These are phyloP conservation scores for Astropecten irregularis DNA, from an alignment of 53 echinoderm and acorn worm genomes.

Conservation along the genomic window DNA sequence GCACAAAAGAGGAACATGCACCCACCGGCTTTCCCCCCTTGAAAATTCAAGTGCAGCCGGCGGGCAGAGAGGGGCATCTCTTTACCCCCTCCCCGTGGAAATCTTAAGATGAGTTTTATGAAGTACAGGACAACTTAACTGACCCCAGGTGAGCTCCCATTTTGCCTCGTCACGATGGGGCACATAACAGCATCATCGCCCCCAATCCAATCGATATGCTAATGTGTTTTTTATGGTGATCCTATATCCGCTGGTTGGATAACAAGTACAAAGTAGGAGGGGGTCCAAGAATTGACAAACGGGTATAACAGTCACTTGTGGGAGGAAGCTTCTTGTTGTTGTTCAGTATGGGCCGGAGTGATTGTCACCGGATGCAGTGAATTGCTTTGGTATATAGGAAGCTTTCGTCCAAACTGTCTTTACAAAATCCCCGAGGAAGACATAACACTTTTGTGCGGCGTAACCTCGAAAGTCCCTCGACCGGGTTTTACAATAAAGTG, in stretches of 20 bases:
- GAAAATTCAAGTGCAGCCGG: conserved; percentile 41
- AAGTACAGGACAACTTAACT: no score
- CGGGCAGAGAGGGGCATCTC: not conserved
- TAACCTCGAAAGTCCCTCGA: conserved; percentile 7
- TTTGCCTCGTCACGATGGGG: no score
- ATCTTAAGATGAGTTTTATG: no score
- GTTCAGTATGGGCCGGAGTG: not conserved
- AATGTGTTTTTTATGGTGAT: not conserved
- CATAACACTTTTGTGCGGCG: conserved; percentile 41
- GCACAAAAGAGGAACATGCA: conserved; percentile 21
- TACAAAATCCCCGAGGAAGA: no score
- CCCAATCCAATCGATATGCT: no score
- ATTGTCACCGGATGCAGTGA: not conserved
- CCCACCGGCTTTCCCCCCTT: conserved; percentile 7
- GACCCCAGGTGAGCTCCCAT: no score
- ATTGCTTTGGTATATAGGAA: not conserved
- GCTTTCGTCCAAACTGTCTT: not conserved
- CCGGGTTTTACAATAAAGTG: no score
- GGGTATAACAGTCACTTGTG: not conserved
- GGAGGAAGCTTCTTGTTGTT: conserved; percentile 1
- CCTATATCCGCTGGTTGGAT: not conserved
- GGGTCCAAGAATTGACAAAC: no score
- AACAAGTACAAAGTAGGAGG: not conserved
- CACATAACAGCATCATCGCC: not conserved
- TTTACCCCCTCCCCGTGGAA: not conserved